These are phyloP conservation scores for Daphoenositta chrysoptera DNA, from an alignment of 2,113 vertebrate genomes.

Conservation along the genomic window DNA sequence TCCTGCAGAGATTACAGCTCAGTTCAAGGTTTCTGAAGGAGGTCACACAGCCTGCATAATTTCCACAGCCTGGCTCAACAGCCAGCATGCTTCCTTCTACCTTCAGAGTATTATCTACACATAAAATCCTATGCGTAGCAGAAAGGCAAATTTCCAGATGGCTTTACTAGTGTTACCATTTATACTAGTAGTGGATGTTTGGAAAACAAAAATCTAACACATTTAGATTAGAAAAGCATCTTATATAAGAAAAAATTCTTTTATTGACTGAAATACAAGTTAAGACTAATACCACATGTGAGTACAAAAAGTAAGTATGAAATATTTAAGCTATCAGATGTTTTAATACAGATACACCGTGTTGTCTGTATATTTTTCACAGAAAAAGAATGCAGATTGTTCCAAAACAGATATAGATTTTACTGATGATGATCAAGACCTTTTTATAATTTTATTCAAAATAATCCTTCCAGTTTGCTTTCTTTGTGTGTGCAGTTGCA, in stretches of 20 bases:
- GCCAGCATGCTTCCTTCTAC: not conserved
- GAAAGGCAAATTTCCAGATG: not conserved
- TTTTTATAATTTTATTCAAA: not conserved
- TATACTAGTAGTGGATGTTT: not conserved
- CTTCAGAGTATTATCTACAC: not conserved
- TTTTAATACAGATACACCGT: not conserved
- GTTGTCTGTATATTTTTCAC: not conserved
- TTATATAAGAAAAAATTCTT: not conserved
- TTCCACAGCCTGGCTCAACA: not conserved
- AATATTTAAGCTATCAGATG: not conserved
- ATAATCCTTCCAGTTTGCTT: not conserved
- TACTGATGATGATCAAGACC: not conserved
- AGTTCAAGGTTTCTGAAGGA: not conserved
- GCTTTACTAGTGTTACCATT: not conserved
- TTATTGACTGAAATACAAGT: not conserved
- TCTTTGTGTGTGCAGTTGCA: not conserved
- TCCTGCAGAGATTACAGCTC: not conserved
- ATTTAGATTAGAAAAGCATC: not conserved
- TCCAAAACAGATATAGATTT: not conserved
- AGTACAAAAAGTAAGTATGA: not conserved
- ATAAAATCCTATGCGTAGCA: rapidly evolving
- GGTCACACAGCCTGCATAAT: not conserved
- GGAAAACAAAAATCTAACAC: not conserved
- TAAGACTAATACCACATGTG: not conserved
- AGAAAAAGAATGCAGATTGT: not conserved